A percentile compares a stretch with the other conserved stretches of the same genome.
phyloP scores from a whole-genome alignment of 1,140 invertebrate species.

The Centruroides vittatus region DNA sequence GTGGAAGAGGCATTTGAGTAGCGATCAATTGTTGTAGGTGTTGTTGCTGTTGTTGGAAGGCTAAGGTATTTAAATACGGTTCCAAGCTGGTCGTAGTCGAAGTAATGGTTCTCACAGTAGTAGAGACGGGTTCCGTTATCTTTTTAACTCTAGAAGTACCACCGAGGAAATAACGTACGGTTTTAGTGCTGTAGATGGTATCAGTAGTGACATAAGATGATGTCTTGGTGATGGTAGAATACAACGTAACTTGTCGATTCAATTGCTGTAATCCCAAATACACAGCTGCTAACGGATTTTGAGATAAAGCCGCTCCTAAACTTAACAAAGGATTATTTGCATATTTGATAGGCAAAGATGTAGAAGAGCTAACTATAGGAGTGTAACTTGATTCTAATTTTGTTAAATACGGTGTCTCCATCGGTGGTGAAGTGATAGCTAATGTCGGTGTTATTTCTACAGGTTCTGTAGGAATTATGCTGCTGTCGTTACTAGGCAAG shows the following conservation, averaged over 20 bases:
- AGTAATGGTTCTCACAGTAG: conserved; percentile 18
- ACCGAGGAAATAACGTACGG: conserved; percentile 24
- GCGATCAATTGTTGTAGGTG: conserved; percentile 15
- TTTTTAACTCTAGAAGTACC: conserved; percentile 20
- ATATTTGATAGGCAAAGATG: neutral
- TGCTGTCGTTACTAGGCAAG: neutral
- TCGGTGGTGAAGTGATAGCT: neutral
- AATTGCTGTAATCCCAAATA: conserved; percentile 16
- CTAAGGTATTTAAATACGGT: conserved; percentile 18
- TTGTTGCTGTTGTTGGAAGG: conserved; percentile 16
- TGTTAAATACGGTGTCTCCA: neutral
- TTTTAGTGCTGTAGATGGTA: conserved; percentile 23
- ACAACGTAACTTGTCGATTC: conserved; percentile 15
- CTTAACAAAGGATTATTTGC: conserved; percentile 2
- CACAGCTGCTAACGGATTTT: conserved; percentile 15
- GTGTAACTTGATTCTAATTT: neutral
- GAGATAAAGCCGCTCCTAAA: conserved; percentile 11
- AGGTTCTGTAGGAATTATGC: conserved; percentile 1
- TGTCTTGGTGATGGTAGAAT: conserved; percentile 19
- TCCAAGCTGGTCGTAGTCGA: conserved; percentile 19
- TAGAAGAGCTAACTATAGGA: neutral
- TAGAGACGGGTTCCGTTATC: conserved; percentile 19
- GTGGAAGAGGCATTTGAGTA: conserved; percentile 4
- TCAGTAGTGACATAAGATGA: conserved; percentile 22
- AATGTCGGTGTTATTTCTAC: conserved; percentile 8